Evolutionary conservation across 2,113 vertebrate genomes (phyloP).

Genomic region (Pelodiscus sinensis): DNA sequence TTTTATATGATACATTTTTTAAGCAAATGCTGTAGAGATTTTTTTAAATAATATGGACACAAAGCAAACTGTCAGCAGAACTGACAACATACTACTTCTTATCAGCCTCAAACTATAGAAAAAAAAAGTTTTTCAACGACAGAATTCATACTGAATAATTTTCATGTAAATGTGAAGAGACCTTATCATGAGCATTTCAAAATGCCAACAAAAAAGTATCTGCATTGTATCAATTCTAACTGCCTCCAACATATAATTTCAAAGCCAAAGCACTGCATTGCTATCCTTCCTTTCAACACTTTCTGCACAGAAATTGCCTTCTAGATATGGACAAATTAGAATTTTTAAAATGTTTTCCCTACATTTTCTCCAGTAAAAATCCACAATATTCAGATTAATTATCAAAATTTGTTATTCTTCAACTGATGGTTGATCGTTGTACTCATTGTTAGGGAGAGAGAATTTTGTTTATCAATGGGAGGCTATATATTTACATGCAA

Average conservation of each 20-base stretch:
- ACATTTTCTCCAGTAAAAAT: not conserved
- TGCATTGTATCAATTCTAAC: not conserved
- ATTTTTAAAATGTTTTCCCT: not conserved
- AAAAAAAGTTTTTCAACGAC: not conserved
- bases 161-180: not conserved
- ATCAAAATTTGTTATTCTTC: not conserved
- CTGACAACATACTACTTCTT: not conserved
- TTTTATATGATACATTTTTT: not conserved
- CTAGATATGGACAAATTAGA: not conserved
- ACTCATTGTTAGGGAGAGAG: not conserved
- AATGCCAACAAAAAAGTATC: not conserved
- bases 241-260: not conserved
- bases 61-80: not conserved
- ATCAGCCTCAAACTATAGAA: not conserved
- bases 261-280: not conserved
- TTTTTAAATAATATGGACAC: not conserved
- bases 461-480: not conserved
- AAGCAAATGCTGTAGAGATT: not conserved
- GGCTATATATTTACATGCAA: not conserved
- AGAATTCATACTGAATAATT: not conserved
- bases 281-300: not conserved
- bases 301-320: not conserved
- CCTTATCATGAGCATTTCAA: not conserved
- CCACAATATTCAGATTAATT: not conserved
- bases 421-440: not conserved